phyloP scores from a whole-genome alignment of 2,797 vertebrate species.

The Galagoides demidoff region DNA sequence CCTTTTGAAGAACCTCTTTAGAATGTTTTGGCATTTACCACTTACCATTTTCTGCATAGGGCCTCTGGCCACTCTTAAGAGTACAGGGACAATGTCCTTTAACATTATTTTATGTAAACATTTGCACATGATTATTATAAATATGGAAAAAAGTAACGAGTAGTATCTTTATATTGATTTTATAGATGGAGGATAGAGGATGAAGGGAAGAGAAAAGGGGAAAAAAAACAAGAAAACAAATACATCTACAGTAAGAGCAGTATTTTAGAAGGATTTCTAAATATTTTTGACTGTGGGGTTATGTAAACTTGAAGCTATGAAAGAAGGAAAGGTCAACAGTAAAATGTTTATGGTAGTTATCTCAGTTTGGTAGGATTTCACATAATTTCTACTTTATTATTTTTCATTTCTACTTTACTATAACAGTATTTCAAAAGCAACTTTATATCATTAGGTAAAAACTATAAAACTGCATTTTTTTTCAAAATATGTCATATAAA shows the following conservation, averaged over 20 bases:
- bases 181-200: background rate
- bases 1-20: background rate
- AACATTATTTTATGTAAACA: background rate
- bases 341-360: background rate
- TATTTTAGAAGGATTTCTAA: conserved; percentile 14
- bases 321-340: background rate
- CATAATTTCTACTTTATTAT: background rate
- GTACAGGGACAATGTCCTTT: background rate
- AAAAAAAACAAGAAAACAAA: background rate
- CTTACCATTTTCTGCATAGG: background rate
- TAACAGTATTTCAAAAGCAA: background rate
- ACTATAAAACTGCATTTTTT: background rate
- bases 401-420: background rate
- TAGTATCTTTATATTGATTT: background rate
- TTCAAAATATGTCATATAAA: background rate
- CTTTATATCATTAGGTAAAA: background rate
- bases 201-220: background rate
- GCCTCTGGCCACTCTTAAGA: background rate
- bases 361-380: background rate
- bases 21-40: background rate
- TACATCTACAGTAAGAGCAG: background rate
- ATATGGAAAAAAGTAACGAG: background rate
- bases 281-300: background rate
- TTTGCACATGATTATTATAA: background rate
- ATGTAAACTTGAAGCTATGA: background rate